A percentile compares a stretch with the other conserved stretches of the same genome.
Evolutionary conservation across 2,113 vertebrate genomes (phyloP).

Genomic region (Petrocephalus zakoni): DNA sequence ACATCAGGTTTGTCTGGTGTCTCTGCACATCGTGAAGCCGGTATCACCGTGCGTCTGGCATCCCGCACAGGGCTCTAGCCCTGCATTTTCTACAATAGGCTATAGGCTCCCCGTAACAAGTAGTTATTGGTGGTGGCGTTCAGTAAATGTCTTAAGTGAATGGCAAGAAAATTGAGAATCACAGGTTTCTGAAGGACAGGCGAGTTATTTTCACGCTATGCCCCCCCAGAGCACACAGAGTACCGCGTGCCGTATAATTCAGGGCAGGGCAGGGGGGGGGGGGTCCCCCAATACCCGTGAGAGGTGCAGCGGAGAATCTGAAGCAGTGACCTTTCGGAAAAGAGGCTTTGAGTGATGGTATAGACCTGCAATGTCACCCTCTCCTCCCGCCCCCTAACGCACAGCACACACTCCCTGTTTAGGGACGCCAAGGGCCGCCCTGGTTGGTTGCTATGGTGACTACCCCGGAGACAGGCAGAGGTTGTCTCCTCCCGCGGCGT

Average conservation of each 20-base stretch:
- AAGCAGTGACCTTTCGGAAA: slow-evolving; percentile 2
- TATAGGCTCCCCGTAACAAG: not conserved
- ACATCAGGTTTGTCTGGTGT: not conserved
- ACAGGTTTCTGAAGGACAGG: not conserved
- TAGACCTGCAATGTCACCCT: slow-evolving; percentile 44
- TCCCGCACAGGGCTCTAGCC: not conserved
- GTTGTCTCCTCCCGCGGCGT: not conserved
- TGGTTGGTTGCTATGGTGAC: slow-evolving; percentile 69
- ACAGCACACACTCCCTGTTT: slow-evolving; percentile 38
- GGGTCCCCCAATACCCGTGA: not conserved
- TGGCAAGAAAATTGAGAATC: not conserved
- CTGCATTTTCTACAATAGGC: not conserved
- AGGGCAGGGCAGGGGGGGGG: not conserved
- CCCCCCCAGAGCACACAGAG: not conserved
- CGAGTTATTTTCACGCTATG: not conserved
- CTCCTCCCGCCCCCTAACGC: not conserved
- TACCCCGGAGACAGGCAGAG: slow-evolving; percentile 46
- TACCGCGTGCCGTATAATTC: not conserved
- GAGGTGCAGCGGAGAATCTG: not conserved
- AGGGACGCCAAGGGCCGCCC: slow-evolving; percentile 45
- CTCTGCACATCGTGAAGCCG: not conserved
- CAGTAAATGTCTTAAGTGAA: not conserved
- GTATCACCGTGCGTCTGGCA: not conserved
- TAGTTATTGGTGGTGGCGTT: not conserved
- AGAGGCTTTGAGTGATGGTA: slow-evolving; percentile 5